Base-by-base conservation (phyloP, 1,140 invertebrate species). In the Maniola jurtina region DNA sequence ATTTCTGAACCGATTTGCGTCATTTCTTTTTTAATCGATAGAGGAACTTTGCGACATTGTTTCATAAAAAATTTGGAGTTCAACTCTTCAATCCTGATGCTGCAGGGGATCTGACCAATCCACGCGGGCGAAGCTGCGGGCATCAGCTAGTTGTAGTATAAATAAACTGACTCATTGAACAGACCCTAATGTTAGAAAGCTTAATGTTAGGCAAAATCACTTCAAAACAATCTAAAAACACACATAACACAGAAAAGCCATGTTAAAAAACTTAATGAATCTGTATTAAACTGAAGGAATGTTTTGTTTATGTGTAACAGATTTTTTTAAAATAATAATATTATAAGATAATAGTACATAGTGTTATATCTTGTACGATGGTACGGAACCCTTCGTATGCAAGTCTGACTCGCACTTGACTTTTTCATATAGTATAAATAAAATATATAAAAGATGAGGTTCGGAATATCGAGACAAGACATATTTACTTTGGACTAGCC, bases 181-280 rank as follows among this genome's bases (percentile, higher is more conserved):
- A 55, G 16, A 25, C 35, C n/a, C 59, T 5, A 2, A 34, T 60
- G 77, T 79, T 81, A 81, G 62, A 71, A 79, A 81, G 79, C 77
- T 73, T 16, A 69, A 66, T 72, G 73, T 80, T 76, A 76, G 67
- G 65, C 55, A 70, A 69, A 76, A 61, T 71, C 66, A 74, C 57
- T 68, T 75, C 70, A 79, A 71, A 76, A 71, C 69, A 70, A 71
- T 73, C 57, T 73, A 80, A 74, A 75, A 76, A 57, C 79, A 81
- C 73, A 76, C 77, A 70, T 56, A 73, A 72, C 75, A 79, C 72
- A 52, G 48, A 9, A 25, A 74, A 70, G 68, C 68, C 66, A 62
- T 58, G 13, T 40, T 16, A 16, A 58, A 9, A 45, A 33, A 33
- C 52, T 61, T 59, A 42, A 25, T n/a, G n/a, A n/a, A n/a, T n/a